Conservation (phyloP, 2,797 vertebrate genomes). For the Amazona finschi region DNA sequence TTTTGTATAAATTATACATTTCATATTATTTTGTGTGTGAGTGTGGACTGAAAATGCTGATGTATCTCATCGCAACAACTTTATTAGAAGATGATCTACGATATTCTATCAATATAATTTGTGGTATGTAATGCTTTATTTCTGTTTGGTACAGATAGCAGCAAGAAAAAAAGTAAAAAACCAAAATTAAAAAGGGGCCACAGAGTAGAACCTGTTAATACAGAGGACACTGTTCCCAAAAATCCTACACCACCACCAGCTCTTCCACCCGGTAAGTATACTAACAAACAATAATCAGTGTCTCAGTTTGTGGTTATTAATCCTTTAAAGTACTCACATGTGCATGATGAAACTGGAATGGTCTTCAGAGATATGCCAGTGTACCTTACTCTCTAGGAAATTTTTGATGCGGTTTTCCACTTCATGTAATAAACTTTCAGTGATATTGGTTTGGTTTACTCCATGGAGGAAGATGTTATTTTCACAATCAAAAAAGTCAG, state of each 20-base stretch:
- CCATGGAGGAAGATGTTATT: accelerated
- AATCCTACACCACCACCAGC: constrained; percentile 79
- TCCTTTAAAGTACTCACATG: neutral
- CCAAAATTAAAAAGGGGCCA: constrained; percentile 89
- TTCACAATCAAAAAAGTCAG: neutral
- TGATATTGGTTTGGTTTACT: neutral
- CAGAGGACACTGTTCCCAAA: constrained; percentile 80
- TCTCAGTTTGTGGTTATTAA: neutral
- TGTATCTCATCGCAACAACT: neutral
- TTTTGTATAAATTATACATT: neutral
- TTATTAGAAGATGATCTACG: neutral
- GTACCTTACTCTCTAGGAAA: neutral
- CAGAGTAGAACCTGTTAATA: constrained; percentile 87
- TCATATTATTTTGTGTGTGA: neutral
- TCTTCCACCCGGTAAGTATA: constrained; percentile 80
- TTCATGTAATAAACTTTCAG: neutral
- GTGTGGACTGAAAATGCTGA: neutral
- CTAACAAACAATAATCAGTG: neutral
- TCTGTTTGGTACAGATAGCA: constrained; percentile 71
- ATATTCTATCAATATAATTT: neutral
- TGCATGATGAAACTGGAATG: neutral
- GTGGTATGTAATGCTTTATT: neutral
- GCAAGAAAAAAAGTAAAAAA: constrained; percentile 88
- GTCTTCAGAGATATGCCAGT: neutral
- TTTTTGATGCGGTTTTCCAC: neutral